Conservation (phyloP, 2,888 invertebrate genomes). For the Agrotis puta region DNA sequence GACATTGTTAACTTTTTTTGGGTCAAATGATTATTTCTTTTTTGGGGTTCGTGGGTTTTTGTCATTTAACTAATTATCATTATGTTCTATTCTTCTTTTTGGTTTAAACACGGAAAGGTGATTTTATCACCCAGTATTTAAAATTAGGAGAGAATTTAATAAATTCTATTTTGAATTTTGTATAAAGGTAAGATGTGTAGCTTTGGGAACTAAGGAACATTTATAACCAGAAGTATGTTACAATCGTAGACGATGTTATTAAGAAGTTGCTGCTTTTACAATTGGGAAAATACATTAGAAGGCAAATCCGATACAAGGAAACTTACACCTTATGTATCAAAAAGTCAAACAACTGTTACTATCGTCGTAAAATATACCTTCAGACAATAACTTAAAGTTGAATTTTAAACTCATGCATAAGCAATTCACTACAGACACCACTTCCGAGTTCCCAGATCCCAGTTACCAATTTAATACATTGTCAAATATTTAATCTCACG, state of each 20-base stretch:
- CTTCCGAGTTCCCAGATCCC: background rate
- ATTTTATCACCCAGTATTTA: background rate
- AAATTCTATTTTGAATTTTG: too few relatives aligned
- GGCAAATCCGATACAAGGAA: too few relatives aligned
- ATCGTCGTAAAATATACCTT: conserved; percentile 16
- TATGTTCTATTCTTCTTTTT: conserved; percentile 26
- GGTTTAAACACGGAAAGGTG: background rate
- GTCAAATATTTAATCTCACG: conserved; percentile 62
- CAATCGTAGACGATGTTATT: too few relatives aligned
- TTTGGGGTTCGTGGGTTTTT: conserved; percentile 30
- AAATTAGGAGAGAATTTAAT: background rate
- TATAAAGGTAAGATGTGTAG: too few relatives aligned
- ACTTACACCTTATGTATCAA: background rate
- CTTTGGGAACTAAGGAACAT: too few relatives aligned
- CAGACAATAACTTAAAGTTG: conserved; percentile 32
- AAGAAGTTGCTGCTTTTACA: too few relatives aligned
- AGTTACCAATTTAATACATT: conserved; percentile 54
- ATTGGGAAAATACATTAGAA: background rate
- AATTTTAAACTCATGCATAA: conserved; percentile 50
- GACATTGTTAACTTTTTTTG: conserved; percentile 54
- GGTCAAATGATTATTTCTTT: conserved; percentile 34
- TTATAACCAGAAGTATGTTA: too few relatives aligned
- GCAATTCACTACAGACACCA: conserved; percentile 11
- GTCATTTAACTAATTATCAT: conserved; percentile 39
- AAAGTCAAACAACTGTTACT: conserved; percentile 17